These are phyloP conservation scores for Eulimnadia texana DNA, from an alignment of 1,140 invertebrate genomes.

Conservation along the genomic window DNA sequence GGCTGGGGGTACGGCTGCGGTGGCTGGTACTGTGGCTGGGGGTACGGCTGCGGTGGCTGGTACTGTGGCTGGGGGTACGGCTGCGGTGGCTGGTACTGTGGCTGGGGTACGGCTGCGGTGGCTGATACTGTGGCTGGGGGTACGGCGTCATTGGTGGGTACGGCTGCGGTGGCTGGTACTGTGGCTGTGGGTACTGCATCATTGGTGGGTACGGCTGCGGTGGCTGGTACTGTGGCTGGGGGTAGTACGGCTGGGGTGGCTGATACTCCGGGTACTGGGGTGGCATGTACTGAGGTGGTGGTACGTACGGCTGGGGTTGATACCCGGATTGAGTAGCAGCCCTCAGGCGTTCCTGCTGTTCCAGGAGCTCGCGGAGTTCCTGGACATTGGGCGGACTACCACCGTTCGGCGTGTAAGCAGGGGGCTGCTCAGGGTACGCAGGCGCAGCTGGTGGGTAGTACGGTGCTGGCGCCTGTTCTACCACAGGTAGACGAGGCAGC, in stretches of 20 bases:
- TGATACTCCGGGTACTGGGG: not conserved
- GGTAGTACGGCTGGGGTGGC: no score
- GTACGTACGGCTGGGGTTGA: not conserved
- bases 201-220: no score
- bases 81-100: not conserved
- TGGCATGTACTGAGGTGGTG: not conserved
- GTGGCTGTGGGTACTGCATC: no score
- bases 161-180: no score
- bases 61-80: not conserved
- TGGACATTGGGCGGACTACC: not conserved
- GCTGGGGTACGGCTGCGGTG: not conserved
- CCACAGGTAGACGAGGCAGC: not conserved
- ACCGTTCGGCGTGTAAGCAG: not conserved
- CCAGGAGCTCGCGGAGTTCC: not conserved
- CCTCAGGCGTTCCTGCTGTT: not conserved
- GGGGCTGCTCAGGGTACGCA: no score
- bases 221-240: no score
- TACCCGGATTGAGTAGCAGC: no score
- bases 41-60: not conserved
- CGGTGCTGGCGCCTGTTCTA: not conserved
- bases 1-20: not conserved
- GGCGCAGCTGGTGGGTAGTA: not conserved
- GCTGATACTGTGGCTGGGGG: no score
- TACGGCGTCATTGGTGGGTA: no score
- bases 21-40: not conserved